These are phyloP conservation scores for Phoenicopterus ruber DNA, from an alignment of 2,113 vertebrate species.

Conservation along the genomic window DNA sequence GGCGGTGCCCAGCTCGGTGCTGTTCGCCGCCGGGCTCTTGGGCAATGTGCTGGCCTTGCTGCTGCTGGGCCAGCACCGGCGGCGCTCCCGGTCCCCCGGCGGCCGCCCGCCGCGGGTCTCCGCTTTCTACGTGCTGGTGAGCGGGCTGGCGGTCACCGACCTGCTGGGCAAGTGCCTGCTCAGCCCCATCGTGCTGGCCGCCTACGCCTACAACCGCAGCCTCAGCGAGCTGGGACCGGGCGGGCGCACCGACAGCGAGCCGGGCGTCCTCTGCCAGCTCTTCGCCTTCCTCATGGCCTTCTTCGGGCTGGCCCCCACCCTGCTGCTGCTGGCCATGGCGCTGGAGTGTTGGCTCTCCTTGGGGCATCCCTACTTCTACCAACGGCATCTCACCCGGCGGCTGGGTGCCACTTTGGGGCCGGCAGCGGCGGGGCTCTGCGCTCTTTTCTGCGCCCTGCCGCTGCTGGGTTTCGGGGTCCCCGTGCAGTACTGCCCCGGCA, in stretches of 20 bases:
- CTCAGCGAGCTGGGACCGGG: conserved; percentile 56
- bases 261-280: conserved; percentile 62
- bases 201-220: conserved; percentile 78
- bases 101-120: conserved; percentile 40
- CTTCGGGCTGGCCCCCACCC: conserved; percentile 77
- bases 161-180: conserved; percentile 78
- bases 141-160: conserved; percentile 73
- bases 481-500: conserved; percentile 79
- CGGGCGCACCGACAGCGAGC: neutral
- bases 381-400: conserved; percentile 58
- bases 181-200: conserved; percentile 77
- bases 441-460: conserved; percentile 74
- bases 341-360: conserved; percentile 79
- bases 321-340: conserved; percentile 79
- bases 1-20: conserved; percentile 71
- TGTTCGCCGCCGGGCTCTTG: conserved; percentile 78
- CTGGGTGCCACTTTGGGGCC: conserved; percentile 7
- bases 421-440: conserved; percentile 46
- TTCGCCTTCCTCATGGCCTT: conserved; percentile 80
- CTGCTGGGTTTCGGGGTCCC: conserved; percentile 67
- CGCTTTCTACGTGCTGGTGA: conserved; percentile 77
- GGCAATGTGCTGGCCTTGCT: conserved; percentile 78
- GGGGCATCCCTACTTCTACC: conserved; percentile 79
- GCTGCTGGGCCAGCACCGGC: conserved; percentile 72
- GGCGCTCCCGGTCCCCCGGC: conserved; percentile 8